phyloP scores from a whole-genome alignment of 2,888 invertebrate species.

The Pegoplata infirma region DNA sequence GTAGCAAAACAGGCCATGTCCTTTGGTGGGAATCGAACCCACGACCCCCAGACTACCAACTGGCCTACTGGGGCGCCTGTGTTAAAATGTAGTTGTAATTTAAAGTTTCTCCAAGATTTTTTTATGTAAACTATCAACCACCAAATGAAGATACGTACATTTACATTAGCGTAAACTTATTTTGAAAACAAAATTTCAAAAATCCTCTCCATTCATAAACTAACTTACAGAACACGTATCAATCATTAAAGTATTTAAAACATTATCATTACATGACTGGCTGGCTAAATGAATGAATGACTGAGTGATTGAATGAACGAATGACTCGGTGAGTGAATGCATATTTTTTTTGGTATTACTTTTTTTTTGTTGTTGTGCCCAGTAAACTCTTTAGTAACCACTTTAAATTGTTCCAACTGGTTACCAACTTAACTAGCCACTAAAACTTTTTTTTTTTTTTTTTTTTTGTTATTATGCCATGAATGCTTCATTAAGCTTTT shows the following conservation, averaged over 20 bases:
- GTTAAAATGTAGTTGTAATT: too few relatives aligned
- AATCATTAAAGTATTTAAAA: constrained; percentile 48
- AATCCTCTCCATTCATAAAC: neutral
- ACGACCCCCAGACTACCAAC: too few relatives aligned
- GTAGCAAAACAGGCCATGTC: too few relatives aligned
- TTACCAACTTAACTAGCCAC: constrained; percentile 62
- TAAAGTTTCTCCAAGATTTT: too few relatives aligned
- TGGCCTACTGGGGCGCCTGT: too few relatives aligned
- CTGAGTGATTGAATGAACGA: constrained; percentile 9
- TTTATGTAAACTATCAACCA: too few relatives aligned
- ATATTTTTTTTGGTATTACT: too few relatives aligned
- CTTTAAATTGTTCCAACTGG: constrained; percentile 59
- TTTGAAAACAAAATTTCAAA: neutral
- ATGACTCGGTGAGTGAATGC: neutral
- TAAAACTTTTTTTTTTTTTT: constrained; percentile 56
- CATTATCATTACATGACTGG: constrained; percentile 50
- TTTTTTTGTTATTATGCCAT: constrained; percentile 53
- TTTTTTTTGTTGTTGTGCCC: too few relatives aligned
- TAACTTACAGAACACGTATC: constrained; percentile 16
- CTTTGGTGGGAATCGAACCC: too few relatives aligned
- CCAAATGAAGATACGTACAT: too few relatives aligned
- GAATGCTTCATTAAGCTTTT: constrained; percentile 63
- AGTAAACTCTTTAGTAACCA: constrained; percentile 52
- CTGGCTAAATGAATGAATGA: constrained; percentile 13
- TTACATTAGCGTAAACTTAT: too few relatives aligned